Evolutionary conservation across 2,888 invertebrate genomes (phyloP).

Genomic region (Sesia apiformis): DNA sequence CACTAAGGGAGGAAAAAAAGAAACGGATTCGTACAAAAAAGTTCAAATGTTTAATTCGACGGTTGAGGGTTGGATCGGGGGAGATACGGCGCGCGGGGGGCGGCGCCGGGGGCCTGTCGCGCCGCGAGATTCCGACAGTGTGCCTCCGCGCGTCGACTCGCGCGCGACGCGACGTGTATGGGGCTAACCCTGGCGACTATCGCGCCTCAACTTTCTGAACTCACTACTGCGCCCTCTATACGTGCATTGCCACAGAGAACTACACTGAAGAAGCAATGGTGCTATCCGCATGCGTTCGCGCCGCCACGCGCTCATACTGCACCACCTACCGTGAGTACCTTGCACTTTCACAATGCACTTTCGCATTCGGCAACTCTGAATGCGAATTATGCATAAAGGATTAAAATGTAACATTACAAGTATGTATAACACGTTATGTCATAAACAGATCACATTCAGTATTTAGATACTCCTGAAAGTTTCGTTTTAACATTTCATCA

Average conservation of each 20-base stretch:
- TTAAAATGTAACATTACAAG: too few relatives aligned
- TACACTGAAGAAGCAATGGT: constrained; percentile 35
- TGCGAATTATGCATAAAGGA: neutral
- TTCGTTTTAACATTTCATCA: too few relatives aligned
- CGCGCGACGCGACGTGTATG: constrained; percentile 1
- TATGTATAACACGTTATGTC: too few relatives aligned
- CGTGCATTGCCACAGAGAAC: neutral
- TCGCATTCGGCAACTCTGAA: neutral
- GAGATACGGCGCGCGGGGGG: constrained; percentile 2
- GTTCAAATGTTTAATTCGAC: constrained; percentile 61
- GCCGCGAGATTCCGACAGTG: constrained; percentile 2
- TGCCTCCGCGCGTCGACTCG: constrained; percentile 8
- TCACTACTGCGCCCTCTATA: neutral
- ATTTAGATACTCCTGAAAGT: too few relatives aligned
- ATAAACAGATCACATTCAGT: too few relatives aligned
- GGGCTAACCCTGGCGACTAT: constrained; percentile 4
- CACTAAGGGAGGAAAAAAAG: constrained; percentile 71
- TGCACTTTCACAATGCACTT: neutral
- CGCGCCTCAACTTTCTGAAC: neutral
- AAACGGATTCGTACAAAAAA: constrained; percentile 70
- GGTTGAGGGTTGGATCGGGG: constrained; percentile 19
- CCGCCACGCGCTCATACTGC: constrained; percentile 45
- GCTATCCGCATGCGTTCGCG: constrained; percentile 61
- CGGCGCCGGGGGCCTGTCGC: constrained; percentile 11
- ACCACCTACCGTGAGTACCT: constrained; percentile 52